These are phyloP conservation scores for Conger conger DNA, from an alignment of 2,113 vertebrate genomes.

Conservation along the genomic window DNA sequence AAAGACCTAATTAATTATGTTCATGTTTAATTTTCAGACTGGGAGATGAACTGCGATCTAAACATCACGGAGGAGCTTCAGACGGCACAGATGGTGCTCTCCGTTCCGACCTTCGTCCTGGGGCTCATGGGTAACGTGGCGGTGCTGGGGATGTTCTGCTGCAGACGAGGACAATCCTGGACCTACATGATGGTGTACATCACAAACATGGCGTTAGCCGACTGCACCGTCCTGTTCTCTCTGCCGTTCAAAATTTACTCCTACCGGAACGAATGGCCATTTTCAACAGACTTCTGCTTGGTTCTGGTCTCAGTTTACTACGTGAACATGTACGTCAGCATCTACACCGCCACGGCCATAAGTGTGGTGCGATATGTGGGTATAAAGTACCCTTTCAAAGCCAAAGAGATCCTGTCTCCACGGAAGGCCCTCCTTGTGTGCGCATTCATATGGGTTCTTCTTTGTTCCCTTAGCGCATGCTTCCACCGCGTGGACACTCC, in stretches of 20 bases:
- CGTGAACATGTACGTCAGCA: slow-evolving; percentile 73
- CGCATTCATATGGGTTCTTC: slow-evolving; percentile 57
- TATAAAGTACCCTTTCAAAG: slow-evolving; percentile 66
- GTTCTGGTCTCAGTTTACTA: slow-evolving; percentile 52
- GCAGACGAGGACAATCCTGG: too few relatives aligned
- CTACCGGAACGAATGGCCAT: accelerated
- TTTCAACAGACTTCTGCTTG: slow-evolving; percentile 33
- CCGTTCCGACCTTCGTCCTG: too few relatives aligned
- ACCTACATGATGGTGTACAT: too few relatives aligned
- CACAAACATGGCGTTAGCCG: too few relatives aligned
- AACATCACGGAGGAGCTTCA: slow-evolving; percentile 6
- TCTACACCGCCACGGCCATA: slow-evolving; percentile 62
- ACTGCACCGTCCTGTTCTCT: slow-evolving; percentile 61
- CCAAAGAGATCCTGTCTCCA: slow-evolving; percentile 60
- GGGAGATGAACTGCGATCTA: slow-evolving; percentile 15
- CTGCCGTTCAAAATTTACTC: slow-evolving; percentile 63
- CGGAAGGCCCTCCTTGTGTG: too few relatives aligned
- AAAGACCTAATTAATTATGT: too few relatives aligned
- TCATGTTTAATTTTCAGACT: too few relatives aligned
- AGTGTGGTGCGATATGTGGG: slow-evolving; percentile 71
- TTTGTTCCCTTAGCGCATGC: slow-evolving; percentile 17
- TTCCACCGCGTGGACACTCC: accelerated
- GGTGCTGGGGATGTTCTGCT: too few relatives aligned
- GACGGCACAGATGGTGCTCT: neutral
- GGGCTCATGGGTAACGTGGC: too few relatives aligned